phyloP scores from a whole-genome alignment of 2,888 invertebrate species.

The Euproctis similis region DNA sequence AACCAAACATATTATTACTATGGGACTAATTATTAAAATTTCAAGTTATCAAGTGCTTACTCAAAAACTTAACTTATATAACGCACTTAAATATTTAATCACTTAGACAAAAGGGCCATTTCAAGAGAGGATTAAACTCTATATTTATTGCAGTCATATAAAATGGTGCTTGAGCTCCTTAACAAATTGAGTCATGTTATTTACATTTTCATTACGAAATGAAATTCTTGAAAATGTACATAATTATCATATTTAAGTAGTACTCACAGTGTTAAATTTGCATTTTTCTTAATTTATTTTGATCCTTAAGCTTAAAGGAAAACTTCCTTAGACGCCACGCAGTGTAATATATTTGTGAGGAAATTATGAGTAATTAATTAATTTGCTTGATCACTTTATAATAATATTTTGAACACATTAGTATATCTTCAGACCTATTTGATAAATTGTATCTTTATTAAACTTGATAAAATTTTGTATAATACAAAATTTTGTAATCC shows the following conservation, averaged over 20 bases:
- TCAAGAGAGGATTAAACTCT: constrained; percentile 28
- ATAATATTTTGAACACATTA: too few relatives aligned
- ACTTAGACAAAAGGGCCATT: constrained; percentile 23
- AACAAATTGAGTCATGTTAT: constrained; percentile 19
- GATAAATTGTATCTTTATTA: too few relatives aligned
- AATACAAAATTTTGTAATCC: too few relatives aligned
- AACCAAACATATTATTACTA: too few relatives aligned
- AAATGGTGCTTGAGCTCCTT: constrained; percentile 26
- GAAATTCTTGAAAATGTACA: constrained; percentile 18
- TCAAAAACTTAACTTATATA: too few relatives aligned
- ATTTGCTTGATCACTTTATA: neutral
- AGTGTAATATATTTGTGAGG: constrained; percentile 4
- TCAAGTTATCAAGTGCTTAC: too few relatives aligned
- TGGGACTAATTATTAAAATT: too few relatives aligned
- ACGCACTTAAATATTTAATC: too few relatives aligned
- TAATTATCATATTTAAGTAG: neutral
- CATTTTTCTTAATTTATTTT: constrained; percentile 9
- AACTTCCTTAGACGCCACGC: constrained; percentile 2
- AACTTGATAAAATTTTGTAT: too few relatives aligned
- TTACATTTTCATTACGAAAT: constrained; percentile 24
- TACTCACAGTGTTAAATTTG: constrained; percentile 5
- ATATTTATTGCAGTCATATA: constrained; percentile 32
- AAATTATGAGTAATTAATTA: constrained; percentile 1
- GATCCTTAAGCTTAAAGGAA: constrained; percentile 2
- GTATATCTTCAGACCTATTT: too few relatives aligned